Percentiles rank a stretch among this genome's conserved stretches.
These are phyloP conservation scores for Enteromius anoplus DNA, from an alignment of 2,797 vertebrate species.

Conservation along the genomic window DNA sequence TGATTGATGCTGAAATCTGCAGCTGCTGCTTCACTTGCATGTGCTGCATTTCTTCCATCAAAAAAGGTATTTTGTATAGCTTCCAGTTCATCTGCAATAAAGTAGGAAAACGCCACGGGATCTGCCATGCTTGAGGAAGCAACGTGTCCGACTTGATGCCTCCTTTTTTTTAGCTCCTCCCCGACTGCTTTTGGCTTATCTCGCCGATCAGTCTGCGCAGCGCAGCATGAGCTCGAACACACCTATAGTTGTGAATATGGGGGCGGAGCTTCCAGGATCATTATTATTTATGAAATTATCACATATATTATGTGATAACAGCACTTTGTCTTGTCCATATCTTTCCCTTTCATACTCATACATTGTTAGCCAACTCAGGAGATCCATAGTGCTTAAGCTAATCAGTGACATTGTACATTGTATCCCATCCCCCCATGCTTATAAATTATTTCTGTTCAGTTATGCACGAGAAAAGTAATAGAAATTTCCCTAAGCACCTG, in stretches of 20 bases:
- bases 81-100: no score
- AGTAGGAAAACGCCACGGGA: no score
- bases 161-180: no score
- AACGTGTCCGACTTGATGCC: no score
- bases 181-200: no score
- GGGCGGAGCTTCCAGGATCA: not conserved
- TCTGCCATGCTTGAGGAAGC: no score
- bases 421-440: slow-evolving; percentile 19
- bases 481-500: not conserved
- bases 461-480: not conserved
- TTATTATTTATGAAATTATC: not conserved
- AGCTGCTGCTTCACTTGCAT: no score
- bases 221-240: no score
- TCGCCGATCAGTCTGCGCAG: no score
- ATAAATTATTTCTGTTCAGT: slow-evolving; percentile 46
- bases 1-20: no score
- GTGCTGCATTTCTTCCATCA: no score
- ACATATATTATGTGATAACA: slow-evolving; percentile 1
- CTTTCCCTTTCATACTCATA: not conserved
- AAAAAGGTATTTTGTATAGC: no score
- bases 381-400: not conserved
- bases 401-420: not conserved
- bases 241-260: not conserved
- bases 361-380: not conserved
- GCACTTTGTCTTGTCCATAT: not conserved